Percentiles rank a stretch among this genome's conserved stretches.
These are phyloP conservation scores for Zaprionus tsacasi DNA, from an alignment of 1,140 invertebrate genomes.

Conservation along the genomic window DNA sequence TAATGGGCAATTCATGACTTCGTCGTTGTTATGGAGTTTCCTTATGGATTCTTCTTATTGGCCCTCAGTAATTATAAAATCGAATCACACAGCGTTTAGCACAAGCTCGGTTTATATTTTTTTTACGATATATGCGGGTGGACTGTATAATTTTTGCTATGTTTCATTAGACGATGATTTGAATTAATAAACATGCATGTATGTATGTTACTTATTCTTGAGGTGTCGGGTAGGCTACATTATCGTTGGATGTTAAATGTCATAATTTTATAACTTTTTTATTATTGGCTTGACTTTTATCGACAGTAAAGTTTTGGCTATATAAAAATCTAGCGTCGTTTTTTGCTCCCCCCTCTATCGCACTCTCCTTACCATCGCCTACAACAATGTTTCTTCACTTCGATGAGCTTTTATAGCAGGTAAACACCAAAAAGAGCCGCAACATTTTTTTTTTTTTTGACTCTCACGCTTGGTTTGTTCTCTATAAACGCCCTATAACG, in stretches of 20 bases:
- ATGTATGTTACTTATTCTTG: neutral
- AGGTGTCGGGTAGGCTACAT: neutral
- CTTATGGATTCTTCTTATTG: too few relatives aligned
- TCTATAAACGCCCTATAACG: constrained; percentile 21
- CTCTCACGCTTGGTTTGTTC: constrained; percentile 31
- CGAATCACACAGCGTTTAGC: too few relatives aligned
- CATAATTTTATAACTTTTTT: constrained; percentile 25
- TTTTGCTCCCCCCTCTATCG: neutral
- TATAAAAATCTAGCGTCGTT: neutral
- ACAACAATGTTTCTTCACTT: constrained; percentile 18
- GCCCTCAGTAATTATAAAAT: too few relatives aligned
- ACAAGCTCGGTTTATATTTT: too few relatives aligned
- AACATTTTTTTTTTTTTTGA: constrained; percentile 11
- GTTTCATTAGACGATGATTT: neutral
- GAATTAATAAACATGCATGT: neutral
- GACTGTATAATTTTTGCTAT: too few relatives aligned
- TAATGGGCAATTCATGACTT: too few relatives aligned
- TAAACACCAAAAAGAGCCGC: constrained; percentile 34
- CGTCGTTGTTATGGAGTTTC: too few relatives aligned
- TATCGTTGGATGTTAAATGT: neutral
- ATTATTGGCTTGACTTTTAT: constrained; percentile 22
- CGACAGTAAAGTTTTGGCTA: constrained; percentile 1
- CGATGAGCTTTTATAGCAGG: constrained; percentile 19
- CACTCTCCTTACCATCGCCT: neutral
- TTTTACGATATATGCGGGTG: too few relatives aligned